These are phyloP conservation scores for human DNA, from an alignment of 2,113 vertebrate genomes.

Conservation along the genomic window GRCh38 chr16:88677501-88678000, in stretches of 20 bases:
- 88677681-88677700: neutral
- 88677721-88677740: neutral
- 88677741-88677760: neutral
- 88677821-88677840: neutral
- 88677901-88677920: neutral
- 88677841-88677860: neutral
- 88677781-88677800: neutral
- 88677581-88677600: neutral
- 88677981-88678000: neutral
- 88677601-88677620: no score
- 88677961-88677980: neutral
- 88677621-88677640: neutral
- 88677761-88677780: neutral
- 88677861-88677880: neutral
- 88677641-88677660: neutral
- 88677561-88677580: neutral
- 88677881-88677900: no score
- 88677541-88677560: neutral
- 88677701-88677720: neutral
- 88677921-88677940: fast-evolving
- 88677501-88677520: neutral
- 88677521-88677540: neutral
- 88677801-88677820: neutral
- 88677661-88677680: neutral
- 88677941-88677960: neutral